phyloP scores from a whole-genome alignment of 1,140 invertebrate genomes.

The Cryptotermes secundus region DNA sequence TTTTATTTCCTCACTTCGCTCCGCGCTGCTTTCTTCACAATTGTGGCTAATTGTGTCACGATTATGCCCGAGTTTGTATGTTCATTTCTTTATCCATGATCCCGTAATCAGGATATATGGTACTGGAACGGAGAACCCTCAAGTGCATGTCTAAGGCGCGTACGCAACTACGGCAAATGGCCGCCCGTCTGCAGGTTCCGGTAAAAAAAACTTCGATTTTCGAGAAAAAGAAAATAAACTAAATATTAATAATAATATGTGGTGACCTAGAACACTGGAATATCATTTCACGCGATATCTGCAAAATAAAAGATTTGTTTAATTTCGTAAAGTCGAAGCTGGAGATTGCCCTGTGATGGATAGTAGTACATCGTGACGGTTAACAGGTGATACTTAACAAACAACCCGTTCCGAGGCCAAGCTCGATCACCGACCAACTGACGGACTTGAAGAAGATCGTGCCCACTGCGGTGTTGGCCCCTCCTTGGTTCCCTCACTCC shows the following conservation, averaged over 20 bases:
- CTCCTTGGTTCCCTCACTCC: neutral
- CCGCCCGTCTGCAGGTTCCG: neutral
- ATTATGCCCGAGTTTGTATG: no score
- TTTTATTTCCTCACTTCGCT: neutral
- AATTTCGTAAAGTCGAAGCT: neutral
- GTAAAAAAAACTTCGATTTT: neutral
- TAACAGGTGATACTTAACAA: neutral
- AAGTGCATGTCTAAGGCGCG: neutral
- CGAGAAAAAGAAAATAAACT: neutral
- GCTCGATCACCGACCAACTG: constrained; percentile 5
- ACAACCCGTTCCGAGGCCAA: neutral
- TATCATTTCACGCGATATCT: neutral
- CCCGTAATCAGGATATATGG: no score
- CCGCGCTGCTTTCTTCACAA: neutral
- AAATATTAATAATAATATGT: neutral
- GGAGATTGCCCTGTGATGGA: neutral
- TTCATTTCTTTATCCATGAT: no score
- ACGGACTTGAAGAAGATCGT: constrained; percentile 1
- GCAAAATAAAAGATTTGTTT: neutral
- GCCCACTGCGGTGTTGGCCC: neutral
- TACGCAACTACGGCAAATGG: no score
- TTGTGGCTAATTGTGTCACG: neutral
- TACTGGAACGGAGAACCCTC: no score
- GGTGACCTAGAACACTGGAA: neutral
- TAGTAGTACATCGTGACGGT: neutral